These are phyloP conservation scores for Odontamblyopus lacepedii DNA, from an alignment of 2,797 vertebrate genomes.

Conservation along the genomic window DNA sequence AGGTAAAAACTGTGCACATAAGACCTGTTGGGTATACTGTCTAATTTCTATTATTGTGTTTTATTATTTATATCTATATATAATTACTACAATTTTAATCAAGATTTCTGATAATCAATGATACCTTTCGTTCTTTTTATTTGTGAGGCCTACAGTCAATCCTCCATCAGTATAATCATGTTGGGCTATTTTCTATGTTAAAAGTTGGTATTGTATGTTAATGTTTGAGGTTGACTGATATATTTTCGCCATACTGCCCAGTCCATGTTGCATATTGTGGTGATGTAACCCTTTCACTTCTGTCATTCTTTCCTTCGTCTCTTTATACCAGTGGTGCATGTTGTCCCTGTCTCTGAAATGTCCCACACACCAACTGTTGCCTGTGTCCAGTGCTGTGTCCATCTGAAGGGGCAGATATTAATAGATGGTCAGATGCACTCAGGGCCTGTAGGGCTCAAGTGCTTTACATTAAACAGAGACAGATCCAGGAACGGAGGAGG, in stretches of 20 bases:
- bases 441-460: conserved; percentile 15
- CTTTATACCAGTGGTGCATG: conserved; percentile 14
- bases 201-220: no score
- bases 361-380: conserved; percentile 21
- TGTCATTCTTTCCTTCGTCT: conserved; percentile 22
- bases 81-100: no score
- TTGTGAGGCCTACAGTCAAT: no score
- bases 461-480: conserved; percentile 15
- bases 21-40: not conserved
- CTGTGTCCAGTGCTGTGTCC: conserved; percentile 15
- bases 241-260: no score
- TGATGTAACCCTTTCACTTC: not conserved
- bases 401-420: conserved; percentile 57
- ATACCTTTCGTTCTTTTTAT: no score
- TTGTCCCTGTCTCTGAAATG: conserved; percentile 10
- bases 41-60: not conserved
- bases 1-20: not conserved
- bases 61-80: not conserved
- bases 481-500: conserved; percentile 14
- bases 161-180: no score
- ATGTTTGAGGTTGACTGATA: no score
- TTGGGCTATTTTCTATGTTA: no score
- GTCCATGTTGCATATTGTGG: not conserved
- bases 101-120: no score
- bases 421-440: conserved; percentile 46